A percentile compares a stretch with the other conserved stretches of the same genome.
These are phyloP conservation scores for Fragum whitleyi DNA, from an alignment of 2,888 invertebrate genomes.

Conservation along the genomic window DNA sequence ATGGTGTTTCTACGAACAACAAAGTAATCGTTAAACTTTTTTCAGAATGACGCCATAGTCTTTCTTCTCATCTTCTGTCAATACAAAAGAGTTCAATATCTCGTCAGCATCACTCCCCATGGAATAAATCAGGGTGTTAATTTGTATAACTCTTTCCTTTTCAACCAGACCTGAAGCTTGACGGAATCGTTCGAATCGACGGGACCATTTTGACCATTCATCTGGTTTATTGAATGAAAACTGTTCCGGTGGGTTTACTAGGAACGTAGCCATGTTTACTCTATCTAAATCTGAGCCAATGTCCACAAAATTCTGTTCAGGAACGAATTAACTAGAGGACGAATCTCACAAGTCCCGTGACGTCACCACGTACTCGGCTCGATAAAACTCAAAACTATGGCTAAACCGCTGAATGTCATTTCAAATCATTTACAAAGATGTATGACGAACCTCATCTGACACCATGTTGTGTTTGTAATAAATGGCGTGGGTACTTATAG, in stretches of 20 bases:
- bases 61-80: slow-evolving; percentile 28
- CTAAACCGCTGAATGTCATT: neutral
- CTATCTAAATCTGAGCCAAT: neutral
- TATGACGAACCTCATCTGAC: neutral
- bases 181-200: neutral
- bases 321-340: neutral
- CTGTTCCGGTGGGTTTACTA: neutral
- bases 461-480: neutral
- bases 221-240: neutral
- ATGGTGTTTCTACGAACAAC: slow-evolving; percentile 36
- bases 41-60: slow-evolving; percentile 33
- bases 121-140: slow-evolving; percentile 24
- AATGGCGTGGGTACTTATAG: neutral
- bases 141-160: neutral
- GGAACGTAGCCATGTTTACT: slow-evolving; percentile 8
- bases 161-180: neutral
- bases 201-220: slow-evolving; percentile 5
- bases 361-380: neutral
- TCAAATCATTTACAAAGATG: neutral
- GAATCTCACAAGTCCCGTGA: neutral
- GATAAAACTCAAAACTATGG: neutral
- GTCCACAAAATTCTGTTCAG: neutral
- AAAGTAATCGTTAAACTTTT: slow-evolving; percentile 6
- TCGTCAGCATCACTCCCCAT: slow-evolving; percentile 42
- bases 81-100: slow-evolving; percentile 27